A percentile compares a stretch with the other conserved stretches of the same genome.
Evolutionary conservation across 2,888 invertebrate species (phyloP).

Genomic region (Drosophila testacea): DNA sequence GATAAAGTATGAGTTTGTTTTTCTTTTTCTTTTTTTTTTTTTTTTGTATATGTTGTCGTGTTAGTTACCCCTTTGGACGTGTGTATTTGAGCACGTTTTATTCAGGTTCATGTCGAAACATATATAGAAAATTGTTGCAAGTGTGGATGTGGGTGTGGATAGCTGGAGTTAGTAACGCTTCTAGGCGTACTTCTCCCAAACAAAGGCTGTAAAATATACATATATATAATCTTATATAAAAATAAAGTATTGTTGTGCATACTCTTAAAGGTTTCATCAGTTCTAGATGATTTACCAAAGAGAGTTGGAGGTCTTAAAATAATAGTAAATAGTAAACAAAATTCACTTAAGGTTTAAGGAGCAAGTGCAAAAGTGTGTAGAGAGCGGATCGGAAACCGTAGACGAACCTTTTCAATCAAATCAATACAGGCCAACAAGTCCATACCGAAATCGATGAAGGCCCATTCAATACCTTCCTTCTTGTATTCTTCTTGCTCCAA

Average conservation of each 20-base stretch:
- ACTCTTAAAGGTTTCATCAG: slow-evolving; percentile 59
- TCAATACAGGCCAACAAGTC: slow-evolving; percentile 99
- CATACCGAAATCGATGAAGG: slow-evolving; percentile 99
- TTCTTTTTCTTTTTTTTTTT: not conserved
- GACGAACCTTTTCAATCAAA: slow-evolving; percentile 96
- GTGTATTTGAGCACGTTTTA: slow-evolving; percentile 29
- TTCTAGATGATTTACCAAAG: slow-evolving; percentile 66
- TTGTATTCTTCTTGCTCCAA: slow-evolving; percentile 99
- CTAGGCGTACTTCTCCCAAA: slow-evolving; percentile 55
- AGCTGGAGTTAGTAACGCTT: slow-evolving; percentile 55
- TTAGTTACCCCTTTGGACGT: slow-evolving; percentile 65
- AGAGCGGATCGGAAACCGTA: slow-evolving; percentile 20
- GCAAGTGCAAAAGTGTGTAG: slow-evolving; percentile 39
- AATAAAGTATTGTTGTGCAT: not conserved
- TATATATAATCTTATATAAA: slow-evolving; percentile 20
- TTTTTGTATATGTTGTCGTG: slow-evolving; percentile 29
- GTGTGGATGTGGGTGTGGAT: slow-evolving; percentile 28
- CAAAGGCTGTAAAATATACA: slow-evolving; percentile 53
- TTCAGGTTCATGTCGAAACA: slow-evolving; percentile 31
- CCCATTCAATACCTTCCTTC: slow-evolving; percentile 98
- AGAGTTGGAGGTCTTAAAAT: slow-evolving; percentile 5
- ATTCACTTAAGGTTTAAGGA: slow-evolving; percentile 47
- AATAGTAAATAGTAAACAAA: slow-evolving; percentile 27
- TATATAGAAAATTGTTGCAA: slow-evolving; percentile 21
- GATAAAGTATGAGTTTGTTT: slow-evolving; percentile 15